Evolutionary conservation across 2,888 invertebrate species (phyloP).

Genomic region (Pammene aurita): DNA sequence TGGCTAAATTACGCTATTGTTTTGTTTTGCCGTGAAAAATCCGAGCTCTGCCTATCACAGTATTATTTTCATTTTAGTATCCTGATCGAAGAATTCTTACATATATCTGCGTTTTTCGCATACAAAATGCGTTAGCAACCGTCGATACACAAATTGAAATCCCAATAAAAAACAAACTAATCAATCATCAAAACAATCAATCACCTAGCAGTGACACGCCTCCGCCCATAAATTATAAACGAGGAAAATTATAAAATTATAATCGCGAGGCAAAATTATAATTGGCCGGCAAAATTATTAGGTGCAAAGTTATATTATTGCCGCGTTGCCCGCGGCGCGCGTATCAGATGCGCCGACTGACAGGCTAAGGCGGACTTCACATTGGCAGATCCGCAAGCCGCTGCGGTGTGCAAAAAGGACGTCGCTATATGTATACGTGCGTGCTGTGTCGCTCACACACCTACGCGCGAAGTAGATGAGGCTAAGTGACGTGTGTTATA

Average conservation of each 20-base stretch:
- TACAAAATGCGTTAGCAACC: constrained; percentile 1
- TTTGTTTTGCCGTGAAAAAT: too few species aligned
- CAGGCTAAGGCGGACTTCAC: constrained; percentile 49
- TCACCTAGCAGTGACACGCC: constrained; percentile 50
- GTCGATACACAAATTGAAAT: constrained; percentile 31
- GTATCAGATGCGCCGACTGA: constrained; percentile 69
- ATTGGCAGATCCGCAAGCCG: too few species aligned
- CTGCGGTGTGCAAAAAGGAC: too few species aligned
- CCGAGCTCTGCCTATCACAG: too few species aligned
- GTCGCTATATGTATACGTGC: too few species aligned
- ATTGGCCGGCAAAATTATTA: constrained; percentile 77
- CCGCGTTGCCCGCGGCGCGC: constrained; percentile 54
- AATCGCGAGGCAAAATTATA: constrained; percentile 60
- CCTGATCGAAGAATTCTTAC: too few species aligned
- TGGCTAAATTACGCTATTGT: too few species aligned
- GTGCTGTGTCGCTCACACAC: too few species aligned
- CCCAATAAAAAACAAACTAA: constrained; percentile 47
- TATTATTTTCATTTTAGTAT: too few species aligned
- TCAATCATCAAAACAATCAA: constrained; percentile 53
- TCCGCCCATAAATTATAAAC: constrained; percentile 46
- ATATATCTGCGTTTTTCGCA: neutral
- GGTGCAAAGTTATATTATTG: constrained; percentile 72
- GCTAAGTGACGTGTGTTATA: constrained; percentile 69
- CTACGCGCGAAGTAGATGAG: too few species aligned
- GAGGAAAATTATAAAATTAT: constrained; percentile 45